phyloP scores from a whole-genome alignment of 2,888 invertebrate species.

The Agrypnus murinus region DNA sequence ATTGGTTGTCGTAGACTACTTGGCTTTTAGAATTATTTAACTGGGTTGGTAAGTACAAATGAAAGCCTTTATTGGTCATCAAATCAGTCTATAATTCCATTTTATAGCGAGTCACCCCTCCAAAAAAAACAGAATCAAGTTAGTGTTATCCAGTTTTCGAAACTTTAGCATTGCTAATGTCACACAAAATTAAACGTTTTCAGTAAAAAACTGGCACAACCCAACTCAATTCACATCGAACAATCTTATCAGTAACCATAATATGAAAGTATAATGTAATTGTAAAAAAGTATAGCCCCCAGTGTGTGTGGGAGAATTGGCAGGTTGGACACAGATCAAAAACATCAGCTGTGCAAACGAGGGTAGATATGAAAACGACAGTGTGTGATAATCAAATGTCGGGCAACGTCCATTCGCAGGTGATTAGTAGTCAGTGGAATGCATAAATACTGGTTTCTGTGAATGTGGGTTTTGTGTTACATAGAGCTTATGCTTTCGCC shows the following conservation, averaged over 20 bases:
- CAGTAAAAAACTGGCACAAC: background rate
- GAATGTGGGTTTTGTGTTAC: conserved; percentile 26
- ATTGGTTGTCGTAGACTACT: conserved; percentile 12
- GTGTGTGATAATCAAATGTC: conserved; percentile 41
- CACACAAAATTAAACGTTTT: conserved; percentile 7
- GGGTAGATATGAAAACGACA: conserved; percentile 41
- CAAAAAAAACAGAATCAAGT: background rate
- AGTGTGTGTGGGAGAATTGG: conserved; percentile 37
- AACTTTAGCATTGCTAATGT: no score
- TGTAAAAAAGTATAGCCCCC: conserved; percentile 34
- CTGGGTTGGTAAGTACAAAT: conserved; percentile 10
- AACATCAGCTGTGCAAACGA: conserved; percentile 41
- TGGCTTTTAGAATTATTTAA: conserved; percentile 23
- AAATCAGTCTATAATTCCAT: conserved; percentile 13
- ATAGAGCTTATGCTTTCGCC: background rate
- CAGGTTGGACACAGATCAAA: conserved; percentile 42
- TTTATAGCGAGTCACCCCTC: background rate
- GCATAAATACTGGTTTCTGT: conserved; percentile 33
- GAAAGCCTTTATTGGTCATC: conserved; percentile 22
- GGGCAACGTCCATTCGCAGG: conserved; percentile 32
- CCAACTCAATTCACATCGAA: background rate
- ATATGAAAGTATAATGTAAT: conserved; percentile 45
- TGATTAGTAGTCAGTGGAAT: conserved; percentile 40
- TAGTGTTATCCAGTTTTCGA: no score
- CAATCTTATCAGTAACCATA: conserved; percentile 29